Evolutionary conservation across 92 coral and sea anemone species (phyloP).

Genomic region (Nematostella vectensis): DNA sequence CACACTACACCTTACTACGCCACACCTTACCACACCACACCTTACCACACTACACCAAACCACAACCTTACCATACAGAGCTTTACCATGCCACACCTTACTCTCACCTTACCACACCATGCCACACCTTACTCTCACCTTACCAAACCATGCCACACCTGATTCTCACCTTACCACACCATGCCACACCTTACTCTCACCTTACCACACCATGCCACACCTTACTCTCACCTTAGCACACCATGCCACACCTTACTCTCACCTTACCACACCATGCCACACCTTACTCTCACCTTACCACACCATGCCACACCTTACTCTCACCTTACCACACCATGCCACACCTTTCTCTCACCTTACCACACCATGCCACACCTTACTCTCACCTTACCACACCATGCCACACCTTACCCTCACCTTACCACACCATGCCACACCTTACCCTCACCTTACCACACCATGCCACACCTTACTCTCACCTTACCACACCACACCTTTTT

Average conservation of each 20-base stretch:
- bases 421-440: not conserved
- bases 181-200: not conserved
- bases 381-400: slow-evolving; percentile 1
- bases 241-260: slow-evolving; percentile 3
- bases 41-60: slow-evolving; percentile 6
- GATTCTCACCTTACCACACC: not conserved
- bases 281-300: slow-evolving; percentile 8
- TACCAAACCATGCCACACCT: slow-evolving; percentile 3
- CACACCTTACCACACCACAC: slow-evolving; percentile 4
- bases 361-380: not conserved
- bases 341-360: not conserved
- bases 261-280: slow-evolving; percentile 1
- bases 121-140: not conserved
- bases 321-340: slow-evolving; percentile 8
- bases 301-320: slow-evolving; percentile 3
- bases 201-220: not conserved
- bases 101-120: slow-evolving; percentile 3
- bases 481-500: slow-evolving; percentile 6
- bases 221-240: slow-evolving; percentile 7
- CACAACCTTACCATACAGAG: not conserved
- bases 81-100: not conserved
- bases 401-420: not conserved
- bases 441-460: not conserved
- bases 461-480: not conserved
- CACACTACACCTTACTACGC: slow-evolving; percentile 5